These are phyloP conservation scores for Theonella swinhoei DNA, from an alignment of 37 sponge, comb jelly and placozoan species.

Conservation along the genomic window DNA sequence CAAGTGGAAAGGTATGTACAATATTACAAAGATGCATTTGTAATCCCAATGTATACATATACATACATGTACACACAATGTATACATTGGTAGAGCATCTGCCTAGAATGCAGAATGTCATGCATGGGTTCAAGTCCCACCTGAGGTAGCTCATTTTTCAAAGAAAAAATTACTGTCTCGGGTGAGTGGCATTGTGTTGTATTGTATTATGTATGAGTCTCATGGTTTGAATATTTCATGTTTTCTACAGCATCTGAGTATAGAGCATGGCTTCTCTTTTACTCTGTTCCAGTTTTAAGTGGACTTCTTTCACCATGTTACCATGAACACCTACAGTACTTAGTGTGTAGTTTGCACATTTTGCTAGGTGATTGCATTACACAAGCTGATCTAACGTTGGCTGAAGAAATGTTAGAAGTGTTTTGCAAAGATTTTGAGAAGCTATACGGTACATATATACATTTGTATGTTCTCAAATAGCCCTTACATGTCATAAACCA, in stretches of 20 bases:
- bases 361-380: slow-evolving; percentile 8
- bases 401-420: neutral
- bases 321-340: neutral
- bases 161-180: no score
- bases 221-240: no score
- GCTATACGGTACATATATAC: slow-evolving; percentile 18
- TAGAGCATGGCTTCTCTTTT: neutral
- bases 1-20: neutral
- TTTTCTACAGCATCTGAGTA: neutral
- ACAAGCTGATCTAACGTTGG: neutral
- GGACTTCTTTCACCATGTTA: neutral
- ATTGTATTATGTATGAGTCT: no score
- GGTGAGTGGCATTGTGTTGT: no score
- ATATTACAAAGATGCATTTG: neutral
- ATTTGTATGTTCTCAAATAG: no score
- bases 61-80: neutral
- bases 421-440: slow-evolving; percentile 15
- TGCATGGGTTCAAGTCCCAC: no score
- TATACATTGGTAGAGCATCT: no score
- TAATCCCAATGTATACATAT: neutral
- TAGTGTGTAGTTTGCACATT: neutral
- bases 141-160: no score
- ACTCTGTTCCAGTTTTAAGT: neutral
- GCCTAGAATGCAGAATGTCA: no score
- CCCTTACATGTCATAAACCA: no score